Base-by-base conservation (phyloP, 2,113 vertebrate genomes). In the Piaya cayana region DNA sequence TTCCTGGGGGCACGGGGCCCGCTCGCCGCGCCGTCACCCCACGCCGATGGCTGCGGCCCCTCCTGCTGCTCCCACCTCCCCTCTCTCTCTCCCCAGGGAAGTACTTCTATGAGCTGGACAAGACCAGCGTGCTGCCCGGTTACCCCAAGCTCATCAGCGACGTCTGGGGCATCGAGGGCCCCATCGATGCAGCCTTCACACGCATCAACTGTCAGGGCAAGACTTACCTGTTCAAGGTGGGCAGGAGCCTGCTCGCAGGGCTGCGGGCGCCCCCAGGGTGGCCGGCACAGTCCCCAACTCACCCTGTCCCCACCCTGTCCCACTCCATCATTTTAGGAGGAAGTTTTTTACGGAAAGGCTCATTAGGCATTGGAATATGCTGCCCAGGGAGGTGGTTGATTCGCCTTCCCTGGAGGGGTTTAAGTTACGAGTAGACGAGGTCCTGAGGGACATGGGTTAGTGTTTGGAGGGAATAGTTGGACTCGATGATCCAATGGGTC, bases 141-240 rank as follows among this genome's bases (percentile, higher is more conserved):
- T 99, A 99, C 92, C 99, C 99, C 59, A 99, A 99, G 87, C 98
- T 98, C 81, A 99, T 99, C 81, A 98, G 92, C 29, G 99, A 99
- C 0, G 95, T 99, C 82, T 99, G 99, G 99, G 99, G 99, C 78
- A 98, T 99, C 1, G 97, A 97, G 12, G 99, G 99, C 13, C 99
- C 99, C 11, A 98, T 99, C 1, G 99, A 99, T 14, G 98, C 99
- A 8, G 99, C 99, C 69, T 99, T 99, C 97, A 99, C 99, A 7
- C 98, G 99, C 26, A 96, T 99, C 97, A 99, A 99, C 98, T 99
- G 99, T 93, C 98, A 99, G 95, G 99, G 99, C 76, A 99, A 99
- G 97, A 99, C 98, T 20, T 99, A 99, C 78, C 97, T 99, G 27
- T 99, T 99, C 96, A 99, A 99, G 99, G 99, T 99, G 91, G 53